phyloP scores from a whole-genome alignment of 2,888 invertebrate species.

The Candidula unifasciata region DNA sequence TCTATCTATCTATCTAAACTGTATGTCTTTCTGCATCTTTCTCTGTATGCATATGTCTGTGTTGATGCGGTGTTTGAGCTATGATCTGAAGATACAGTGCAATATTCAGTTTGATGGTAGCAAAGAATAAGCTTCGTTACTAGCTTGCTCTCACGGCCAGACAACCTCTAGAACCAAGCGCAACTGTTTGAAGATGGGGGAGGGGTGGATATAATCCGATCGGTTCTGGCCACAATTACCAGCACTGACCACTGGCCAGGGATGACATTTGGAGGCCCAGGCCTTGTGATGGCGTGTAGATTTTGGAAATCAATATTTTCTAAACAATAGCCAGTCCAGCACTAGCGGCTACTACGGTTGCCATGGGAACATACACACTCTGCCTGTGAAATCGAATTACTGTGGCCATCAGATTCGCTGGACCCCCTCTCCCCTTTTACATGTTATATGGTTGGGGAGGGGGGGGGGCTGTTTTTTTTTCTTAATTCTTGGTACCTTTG shows the following conservation, averaged over 20 bases:
- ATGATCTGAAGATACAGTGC: too few relatives aligned
- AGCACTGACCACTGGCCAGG: constrained; percentile 12
- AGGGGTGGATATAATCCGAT: neutral
- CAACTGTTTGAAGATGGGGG: neutral
- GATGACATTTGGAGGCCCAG: neutral
- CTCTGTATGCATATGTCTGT: too few relatives aligned
- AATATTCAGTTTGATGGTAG: too few relatives aligned
- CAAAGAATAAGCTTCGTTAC: too few relatives aligned
- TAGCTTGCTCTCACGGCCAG: too few relatives aligned
- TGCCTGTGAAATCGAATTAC: constrained; percentile 26
- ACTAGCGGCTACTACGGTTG: constrained; percentile 19
- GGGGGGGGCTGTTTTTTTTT: too few relatives aligned
- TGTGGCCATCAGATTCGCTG: constrained; percentile 5
- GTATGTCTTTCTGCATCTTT: too few relatives aligned
- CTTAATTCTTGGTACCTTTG: too few relatives aligned
- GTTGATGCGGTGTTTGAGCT: too few relatives aligned
- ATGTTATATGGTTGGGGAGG: too few relatives aligned
- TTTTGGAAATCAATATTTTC: constrained; percentile 37
- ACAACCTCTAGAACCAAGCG: too few relatives aligned
- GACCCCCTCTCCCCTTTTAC: neutral
- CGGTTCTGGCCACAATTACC: neutral
- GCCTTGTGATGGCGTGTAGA: constrained; percentile 3
- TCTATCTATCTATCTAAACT: too few relatives aligned
- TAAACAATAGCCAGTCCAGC: constrained; percentile 14
- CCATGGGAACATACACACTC: constrained; percentile 24